Evolutionary conservation across 1,140 invertebrate species (phyloP).

Genomic region (Ylistrum balloti): DNA sequence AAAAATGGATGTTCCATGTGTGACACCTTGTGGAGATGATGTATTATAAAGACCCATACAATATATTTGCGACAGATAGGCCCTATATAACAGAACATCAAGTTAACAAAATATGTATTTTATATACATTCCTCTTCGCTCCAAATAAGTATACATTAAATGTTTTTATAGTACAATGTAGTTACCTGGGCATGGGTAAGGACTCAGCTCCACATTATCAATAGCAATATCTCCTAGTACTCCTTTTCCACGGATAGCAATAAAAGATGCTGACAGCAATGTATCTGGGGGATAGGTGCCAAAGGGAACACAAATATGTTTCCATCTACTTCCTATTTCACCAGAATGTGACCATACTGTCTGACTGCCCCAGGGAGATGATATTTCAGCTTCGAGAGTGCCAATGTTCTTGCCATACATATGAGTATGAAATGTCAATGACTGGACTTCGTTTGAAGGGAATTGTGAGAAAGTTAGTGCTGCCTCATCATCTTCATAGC

Average conservation of each 20-base stretch:
- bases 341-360: neutral
- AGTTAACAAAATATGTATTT: too few relatives aligned
- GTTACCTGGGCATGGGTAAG: neutral
- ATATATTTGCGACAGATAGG: too few relatives aligned
- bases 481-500: neutral
- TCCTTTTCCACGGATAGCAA: neutral
- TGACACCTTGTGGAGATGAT: too few relatives aligned
- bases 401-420: neutral
- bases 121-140: too few relatives aligned
- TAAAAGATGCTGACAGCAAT: neutral
- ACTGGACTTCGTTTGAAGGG: neutral
- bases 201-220: neutral
- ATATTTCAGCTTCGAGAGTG: neutral
- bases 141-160: too few relatives aligned
- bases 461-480: neutral
- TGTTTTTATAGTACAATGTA: neutral
- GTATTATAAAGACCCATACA: too few relatives aligned
- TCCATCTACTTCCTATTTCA: neutral
- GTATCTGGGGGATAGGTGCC: neutral
- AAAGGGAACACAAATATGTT: neutral
- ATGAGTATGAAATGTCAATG: neutral
- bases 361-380: neutral
- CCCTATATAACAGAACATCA: too few relatives aligned
- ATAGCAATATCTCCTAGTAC: neutral
- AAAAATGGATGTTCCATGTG: too few relatives aligned